Percentiles rank a stretch among this genome's conserved stretches.
These are phyloP conservation scores for Nycteola revayana DNA, from an alignment of 2,888 invertebrate species.

Conservation along the genomic window DNA sequence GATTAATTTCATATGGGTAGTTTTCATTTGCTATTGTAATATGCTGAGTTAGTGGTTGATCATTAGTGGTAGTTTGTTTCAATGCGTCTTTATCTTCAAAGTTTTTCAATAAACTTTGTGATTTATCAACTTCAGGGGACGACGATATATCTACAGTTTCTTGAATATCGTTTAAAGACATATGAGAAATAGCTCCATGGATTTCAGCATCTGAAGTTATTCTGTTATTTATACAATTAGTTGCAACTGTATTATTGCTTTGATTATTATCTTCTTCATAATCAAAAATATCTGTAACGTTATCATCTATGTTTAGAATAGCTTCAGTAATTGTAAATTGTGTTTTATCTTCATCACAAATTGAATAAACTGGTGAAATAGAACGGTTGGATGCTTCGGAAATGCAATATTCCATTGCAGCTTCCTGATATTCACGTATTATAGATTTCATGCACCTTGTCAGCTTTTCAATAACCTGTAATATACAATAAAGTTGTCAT, in stretches of 20 bases:
- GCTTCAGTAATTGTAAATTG: constrained; percentile 11
- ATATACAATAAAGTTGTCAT: too few species aligned
- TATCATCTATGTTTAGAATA: background rate
- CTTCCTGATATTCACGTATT: constrained; percentile 36
- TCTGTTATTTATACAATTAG: background rate
- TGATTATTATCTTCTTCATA: constrained; percentile 8
- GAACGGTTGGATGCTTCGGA: background rate
- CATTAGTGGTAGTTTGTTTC: background rate
- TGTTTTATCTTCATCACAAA: constrained; percentile 41
- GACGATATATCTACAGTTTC: too few species aligned
- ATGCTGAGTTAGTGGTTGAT: too few species aligned
- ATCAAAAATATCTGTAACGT: constrained; percentile 24
- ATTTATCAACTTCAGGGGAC: constrained; percentile 21
- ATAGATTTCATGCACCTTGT: constrained; percentile 44
- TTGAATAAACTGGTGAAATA: constrained; percentile 41
- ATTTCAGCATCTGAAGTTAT: constrained; percentile 18
- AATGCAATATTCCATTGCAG: background rate
- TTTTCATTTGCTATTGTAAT: too few species aligned
- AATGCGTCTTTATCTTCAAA: background rate
- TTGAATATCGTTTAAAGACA: constrained; percentile 24
- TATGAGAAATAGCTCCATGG: constrained; percentile 33
- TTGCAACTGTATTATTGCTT: background rate
- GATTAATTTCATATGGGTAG: too few species aligned
- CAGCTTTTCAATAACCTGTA: constrained; percentile 67
- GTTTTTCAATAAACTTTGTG: constrained; percentile 31